phyloP scores from a whole-genome alignment of 2,797 vertebrate species.

The Muscicapa comitata region DNA sequence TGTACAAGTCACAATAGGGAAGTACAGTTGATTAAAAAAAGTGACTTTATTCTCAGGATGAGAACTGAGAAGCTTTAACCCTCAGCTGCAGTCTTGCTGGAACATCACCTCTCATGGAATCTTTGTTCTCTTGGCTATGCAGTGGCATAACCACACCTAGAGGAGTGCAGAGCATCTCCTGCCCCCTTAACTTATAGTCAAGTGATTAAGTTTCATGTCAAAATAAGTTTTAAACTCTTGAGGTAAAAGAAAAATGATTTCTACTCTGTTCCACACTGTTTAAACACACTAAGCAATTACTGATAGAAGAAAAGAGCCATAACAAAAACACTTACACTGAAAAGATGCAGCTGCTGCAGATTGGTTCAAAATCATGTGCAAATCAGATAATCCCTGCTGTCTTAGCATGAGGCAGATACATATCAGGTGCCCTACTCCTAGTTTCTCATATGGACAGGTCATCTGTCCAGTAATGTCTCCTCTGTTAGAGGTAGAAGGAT shows the following conservation, averaged over 20 bases:
- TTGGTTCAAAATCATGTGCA: not conserved
- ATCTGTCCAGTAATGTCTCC: not conserved
- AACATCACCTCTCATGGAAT: not conserved
- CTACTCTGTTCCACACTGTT: not conserved
- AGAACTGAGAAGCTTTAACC: not conserved
- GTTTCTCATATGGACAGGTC: not conserved
- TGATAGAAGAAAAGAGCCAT: not conserved
- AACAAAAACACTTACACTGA: not conserved
- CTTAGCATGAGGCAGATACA: not conserved
- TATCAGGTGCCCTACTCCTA: not conserved
- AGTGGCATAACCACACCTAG: not conserved
- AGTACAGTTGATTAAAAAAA: not conserved
- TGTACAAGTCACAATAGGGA: not conserved
- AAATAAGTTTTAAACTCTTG: not conserved
- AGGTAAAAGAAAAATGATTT: not conserved
- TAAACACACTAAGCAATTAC: not conserved
- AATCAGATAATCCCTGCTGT: not conserved
- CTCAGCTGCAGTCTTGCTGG: not conserved
- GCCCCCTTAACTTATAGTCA: not conserved
- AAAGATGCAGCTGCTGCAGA: not conserved
- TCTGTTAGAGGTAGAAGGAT: not conserved
- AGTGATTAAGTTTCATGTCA: not conserved
- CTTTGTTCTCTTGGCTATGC: not conserved
- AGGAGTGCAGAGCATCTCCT: not conserved
- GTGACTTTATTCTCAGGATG: not conserved